phyloP scores from a whole-genome alignment of 2,888 invertebrate genomes.

The Anticlea derivata region DNA sequence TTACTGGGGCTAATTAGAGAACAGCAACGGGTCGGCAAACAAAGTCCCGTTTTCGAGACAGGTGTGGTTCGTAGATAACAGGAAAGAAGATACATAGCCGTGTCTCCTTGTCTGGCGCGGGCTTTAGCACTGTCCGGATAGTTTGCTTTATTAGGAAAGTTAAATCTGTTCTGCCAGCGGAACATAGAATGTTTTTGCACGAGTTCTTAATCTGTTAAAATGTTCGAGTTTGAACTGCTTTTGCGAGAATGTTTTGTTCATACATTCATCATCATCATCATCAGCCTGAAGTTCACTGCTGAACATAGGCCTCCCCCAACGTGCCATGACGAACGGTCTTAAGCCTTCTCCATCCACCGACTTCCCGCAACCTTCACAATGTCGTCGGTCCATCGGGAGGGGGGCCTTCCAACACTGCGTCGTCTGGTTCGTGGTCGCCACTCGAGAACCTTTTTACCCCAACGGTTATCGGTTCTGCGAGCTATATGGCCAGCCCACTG shows the following conservation, averaged over 20 bases:
- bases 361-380: too few species aligned
- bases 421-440: too few species aligned
- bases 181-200: constrained; percentile 35
- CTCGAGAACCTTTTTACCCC: too few species aligned
- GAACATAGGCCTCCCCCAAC: too few species aligned
- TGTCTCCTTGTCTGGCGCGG: constrained; percentile 43
- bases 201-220: constrained; percentile 29
- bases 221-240: constrained; percentile 19
- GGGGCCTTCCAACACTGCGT: too few species aligned
- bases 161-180: constrained; percentile 38
- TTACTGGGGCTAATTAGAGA: constrained; percentile 69
- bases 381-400: too few species aligned
- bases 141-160: constrained; percentile 42
- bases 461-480: too few species aligned
- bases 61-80: constrained; percentile 55
- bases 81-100: constrained; percentile 51
- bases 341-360: too few species aligned
- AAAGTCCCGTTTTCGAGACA: constrained; percentile 62
- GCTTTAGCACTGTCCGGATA: constrained; percentile 43
- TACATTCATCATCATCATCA: too few species aligned
- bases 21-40: constrained; percentile 56
- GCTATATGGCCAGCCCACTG: too few species aligned
- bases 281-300: too few species aligned
- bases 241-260: constrained; percentile 7
- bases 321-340: too few species aligned